These are phyloP conservation scores for Agapornis roseicollis DNA, from an alignment of 2,113 vertebrate genomes.

Conservation along the genomic window DNA sequence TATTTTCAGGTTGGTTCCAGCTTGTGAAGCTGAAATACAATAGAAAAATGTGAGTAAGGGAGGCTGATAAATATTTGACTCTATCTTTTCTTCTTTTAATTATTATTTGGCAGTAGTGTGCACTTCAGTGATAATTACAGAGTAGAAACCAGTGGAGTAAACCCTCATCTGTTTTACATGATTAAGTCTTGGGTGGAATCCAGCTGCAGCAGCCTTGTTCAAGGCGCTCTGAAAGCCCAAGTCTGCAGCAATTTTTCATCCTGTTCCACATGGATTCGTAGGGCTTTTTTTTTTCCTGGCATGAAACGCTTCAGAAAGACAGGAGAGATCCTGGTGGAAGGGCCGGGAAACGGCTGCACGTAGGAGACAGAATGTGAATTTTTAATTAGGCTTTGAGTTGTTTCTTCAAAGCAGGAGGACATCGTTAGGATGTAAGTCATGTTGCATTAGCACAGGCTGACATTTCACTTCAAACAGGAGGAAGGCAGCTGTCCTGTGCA, in stretches of 20 bases:
- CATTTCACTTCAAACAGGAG: conserved; percentile 74
- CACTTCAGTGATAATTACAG: conserved; percentile 38
- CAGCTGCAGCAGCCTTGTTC: conserved; percentile 55
- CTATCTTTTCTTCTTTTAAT: background rate
- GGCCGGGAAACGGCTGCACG: conserved; percentile 31
- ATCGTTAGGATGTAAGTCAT: conserved; percentile 72
- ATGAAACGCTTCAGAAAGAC: conserved; percentile 39
- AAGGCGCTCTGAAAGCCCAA: conserved; percentile 49
- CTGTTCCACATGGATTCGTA: conserved; percentile 11
- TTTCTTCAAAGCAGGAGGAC: conserved; percentile 80
- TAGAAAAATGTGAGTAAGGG: background rate
- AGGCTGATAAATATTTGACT: background rate
- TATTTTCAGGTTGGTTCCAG: background rate
- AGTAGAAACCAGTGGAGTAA: conserved; percentile 32
- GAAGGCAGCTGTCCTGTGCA: conserved; percentile 73
- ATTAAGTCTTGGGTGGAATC: conserved; percentile 50
- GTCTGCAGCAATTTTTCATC: conserved; percentile 49
- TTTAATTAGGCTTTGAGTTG: conserved; percentile 84
- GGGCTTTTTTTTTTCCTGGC: background rate
- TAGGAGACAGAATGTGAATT: conserved; percentile 80
- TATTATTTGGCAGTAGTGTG: background rate
- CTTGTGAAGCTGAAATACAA: background rate
- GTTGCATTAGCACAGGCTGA: conserved; percentile 68
- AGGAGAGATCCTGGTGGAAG: conserved; percentile 61
- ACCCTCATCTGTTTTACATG: conserved; percentile 62